Base-by-base conservation (phyloP, 2,797 vertebrate species). In the Hypotaenidia philippensis region DNA sequence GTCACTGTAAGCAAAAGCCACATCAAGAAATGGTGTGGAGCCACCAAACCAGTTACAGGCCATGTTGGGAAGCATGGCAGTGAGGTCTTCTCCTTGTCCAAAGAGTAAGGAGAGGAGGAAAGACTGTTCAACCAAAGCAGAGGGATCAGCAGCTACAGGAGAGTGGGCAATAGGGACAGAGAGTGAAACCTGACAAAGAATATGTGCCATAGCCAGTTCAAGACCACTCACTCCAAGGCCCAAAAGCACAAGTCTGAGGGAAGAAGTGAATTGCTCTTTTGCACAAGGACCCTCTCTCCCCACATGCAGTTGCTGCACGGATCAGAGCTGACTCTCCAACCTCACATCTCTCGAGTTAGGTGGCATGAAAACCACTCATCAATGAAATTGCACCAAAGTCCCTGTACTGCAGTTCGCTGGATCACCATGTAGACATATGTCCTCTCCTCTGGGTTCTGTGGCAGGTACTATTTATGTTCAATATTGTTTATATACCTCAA, bases 401-500 rank as follows among this genome's bases (percentile, higher is more conserved):
- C 63, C 90, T 45, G 50, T 47, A 55, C 91, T 84, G 23, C 86
- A 91, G 74, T 93, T 95, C 65, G 41, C 69, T 32, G 16, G 61
- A 77, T 88, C 91, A 90, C 90, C 1, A 1, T 0, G 0, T 44
- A 88, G 90, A 95, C 74, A 72, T 55, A 95, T 90, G 81, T 84
- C 74, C 55, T 88, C 65, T 87, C 70, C 66, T 91, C 52, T 14
- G 2, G 19, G 38, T 45, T 79, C 70, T 72, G 59, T 87, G 83
- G 70, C 85, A 93, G 56, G 85, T 78, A 72, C 26, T 91, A 86
- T 94, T 95, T 94, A 94, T 78, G 69, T 49, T 94, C 80, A 88
- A 34, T 79, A 88, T 76, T 83, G 59, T 88, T 94, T 90, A 90
- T 84, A 88, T 79, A 72, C 63, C 66, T 66, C 77, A 82, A 82